Base-by-base conservation (phyloP, 2,113 vertebrate genomes). In the Melozone crissalis region DNA sequence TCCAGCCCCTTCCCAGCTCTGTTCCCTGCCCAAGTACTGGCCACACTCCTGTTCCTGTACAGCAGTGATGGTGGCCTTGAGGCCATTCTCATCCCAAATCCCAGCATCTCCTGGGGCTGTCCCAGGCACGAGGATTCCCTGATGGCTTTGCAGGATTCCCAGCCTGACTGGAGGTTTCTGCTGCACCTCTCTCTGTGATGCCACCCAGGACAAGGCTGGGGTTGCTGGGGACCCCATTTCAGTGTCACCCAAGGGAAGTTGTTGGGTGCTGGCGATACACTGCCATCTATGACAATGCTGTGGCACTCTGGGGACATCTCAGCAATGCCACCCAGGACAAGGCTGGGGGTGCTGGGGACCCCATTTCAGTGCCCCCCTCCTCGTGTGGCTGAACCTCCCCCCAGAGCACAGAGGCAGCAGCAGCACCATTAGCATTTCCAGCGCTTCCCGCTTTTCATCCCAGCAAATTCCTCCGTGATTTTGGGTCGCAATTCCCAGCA, bases 51-150 rank as follows among this genome's bases (percentile, higher is more conserved):
- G 14, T 27, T 62, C 22, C 63, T 73, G 54, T 68, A 66, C 46
- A 55, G 41, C 30, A 16, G 13, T 5, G 43, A 3, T 0, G 3
- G 21, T 18, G 58, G 4, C 10, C 0, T 13, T 13, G 24, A 15
- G 77, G 37, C 31, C 0, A 0, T 28, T 61, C n/a, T 23, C 31
- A 37, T 16, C 44, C 65, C 81, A 27, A 52, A 62, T 15, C 10
- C 30, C 27, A 21, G 6, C 0, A 0, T 21, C 43, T 80, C 61
- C 74, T 28, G 19, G 11, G 46, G 46, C 20, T 1, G 2, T 22
- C 37, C 44, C 7, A 1, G 35, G 73, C 73, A 27, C 5, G 1
- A 15, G 1, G 1, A 49, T 61, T 43, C 63, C 54, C 71, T 2
- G 3, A 2, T 0, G 3, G 41, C 71, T 84, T 8, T 1, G 26